Percentiles rank a stretch among this genome's conserved stretches.
Conservation (phyloP, 2,888 invertebrate genomes). For the Rhimphoctona megacephalus region DNA sequence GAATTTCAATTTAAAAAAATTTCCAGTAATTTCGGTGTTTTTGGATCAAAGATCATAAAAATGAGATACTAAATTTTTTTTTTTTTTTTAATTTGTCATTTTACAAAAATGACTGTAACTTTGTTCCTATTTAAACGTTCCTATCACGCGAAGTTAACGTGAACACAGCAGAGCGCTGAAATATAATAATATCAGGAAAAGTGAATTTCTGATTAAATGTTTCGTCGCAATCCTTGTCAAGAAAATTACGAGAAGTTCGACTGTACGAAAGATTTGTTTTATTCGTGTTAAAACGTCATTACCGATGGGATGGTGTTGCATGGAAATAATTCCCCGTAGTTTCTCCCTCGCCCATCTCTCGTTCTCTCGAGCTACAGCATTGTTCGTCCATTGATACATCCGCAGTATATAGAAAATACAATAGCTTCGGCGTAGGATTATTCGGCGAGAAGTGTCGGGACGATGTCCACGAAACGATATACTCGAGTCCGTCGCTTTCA, state of each 20-base stretch:
- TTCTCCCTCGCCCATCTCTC: slow-evolving; percentile 37
- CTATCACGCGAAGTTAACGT: too few species aligned
- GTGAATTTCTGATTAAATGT: not conserved
- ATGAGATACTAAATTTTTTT: too few species aligned
- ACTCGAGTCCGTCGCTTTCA: slow-evolving; percentile 47
- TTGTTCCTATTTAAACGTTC: too few species aligned
- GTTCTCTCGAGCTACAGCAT: slow-evolving; percentile 39
- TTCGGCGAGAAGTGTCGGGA: slow-evolving; percentile 62
- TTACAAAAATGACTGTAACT: too few species aligned
- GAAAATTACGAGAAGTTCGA: not conserved
- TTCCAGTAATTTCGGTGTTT: too few species aligned
- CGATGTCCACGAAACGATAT: slow-evolving; percentile 39
- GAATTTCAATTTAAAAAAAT: too few species aligned
- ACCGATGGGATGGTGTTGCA: slow-evolving; percentile 30
- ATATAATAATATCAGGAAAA: not conserved
- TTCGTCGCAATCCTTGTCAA: not conserved
- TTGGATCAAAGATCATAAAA: too few species aligned
- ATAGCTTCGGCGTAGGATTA: slow-evolving; percentile 58
- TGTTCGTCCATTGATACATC: slow-evolving; percentile 48
- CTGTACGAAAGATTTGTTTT: not conserved
- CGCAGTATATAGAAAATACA: slow-evolving; percentile 31
- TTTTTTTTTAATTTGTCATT: too few species aligned
- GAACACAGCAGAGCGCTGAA: too few species aligned
- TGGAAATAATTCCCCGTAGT: slow-evolving; percentile 52
- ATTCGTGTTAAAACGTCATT: not conserved